Conservation (phyloP, 23 tunicate species). For the Trididemnum miniatum region DNA sequence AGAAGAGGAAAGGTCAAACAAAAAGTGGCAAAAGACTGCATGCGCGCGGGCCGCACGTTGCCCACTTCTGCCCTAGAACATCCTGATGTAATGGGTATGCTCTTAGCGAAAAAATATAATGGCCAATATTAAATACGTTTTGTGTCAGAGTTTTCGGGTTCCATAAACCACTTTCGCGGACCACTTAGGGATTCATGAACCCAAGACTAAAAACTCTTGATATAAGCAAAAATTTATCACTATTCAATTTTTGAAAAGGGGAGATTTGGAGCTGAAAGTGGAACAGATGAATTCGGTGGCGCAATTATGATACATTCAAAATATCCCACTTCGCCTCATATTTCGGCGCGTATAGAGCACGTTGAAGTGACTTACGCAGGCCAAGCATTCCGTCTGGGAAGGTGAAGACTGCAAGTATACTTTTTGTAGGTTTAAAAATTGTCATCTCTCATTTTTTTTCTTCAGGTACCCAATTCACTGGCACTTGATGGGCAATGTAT, state of each 20-base stretch:
- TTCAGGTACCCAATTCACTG: conserved; percentile 89
- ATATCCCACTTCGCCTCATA: conserved; percentile 24
- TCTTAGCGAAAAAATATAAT: too few relatives aligned
- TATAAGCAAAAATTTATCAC: background rate
- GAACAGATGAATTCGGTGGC: conserved; percentile 94
- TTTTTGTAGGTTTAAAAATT: background rate
- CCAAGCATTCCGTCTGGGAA: conserved; percentile 92
- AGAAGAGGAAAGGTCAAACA: too few relatives aligned
- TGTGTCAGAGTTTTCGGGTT: too few relatives aligned
- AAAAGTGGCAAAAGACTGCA: too few relatives aligned
- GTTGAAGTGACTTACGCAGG: conserved; percentile 85
- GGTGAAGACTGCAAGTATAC: conserved; percentile 19
- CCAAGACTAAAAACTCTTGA: background rate
- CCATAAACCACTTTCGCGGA: too few relatives aligned
- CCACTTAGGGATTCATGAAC: too few relatives aligned
- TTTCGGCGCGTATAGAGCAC: conserved; percentile 60
- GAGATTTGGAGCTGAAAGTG: conserved; percentile 92
- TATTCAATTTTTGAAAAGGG: conserved; percentile 45
- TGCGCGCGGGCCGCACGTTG: too few relatives aligned
- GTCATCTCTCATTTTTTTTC: background rate
- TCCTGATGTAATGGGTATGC: too few relatives aligned
- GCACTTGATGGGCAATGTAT: conserved; percentile 89
- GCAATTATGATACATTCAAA: conserved; percentile 80
- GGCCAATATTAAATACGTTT: too few relatives aligned
- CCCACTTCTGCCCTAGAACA: too few relatives aligned